Evolutionary conservation across 2,113 vertebrate species (phyloP), one percentile per base, ranked within the genome.

Genomic region (Nematolebias whitei): DNA sequence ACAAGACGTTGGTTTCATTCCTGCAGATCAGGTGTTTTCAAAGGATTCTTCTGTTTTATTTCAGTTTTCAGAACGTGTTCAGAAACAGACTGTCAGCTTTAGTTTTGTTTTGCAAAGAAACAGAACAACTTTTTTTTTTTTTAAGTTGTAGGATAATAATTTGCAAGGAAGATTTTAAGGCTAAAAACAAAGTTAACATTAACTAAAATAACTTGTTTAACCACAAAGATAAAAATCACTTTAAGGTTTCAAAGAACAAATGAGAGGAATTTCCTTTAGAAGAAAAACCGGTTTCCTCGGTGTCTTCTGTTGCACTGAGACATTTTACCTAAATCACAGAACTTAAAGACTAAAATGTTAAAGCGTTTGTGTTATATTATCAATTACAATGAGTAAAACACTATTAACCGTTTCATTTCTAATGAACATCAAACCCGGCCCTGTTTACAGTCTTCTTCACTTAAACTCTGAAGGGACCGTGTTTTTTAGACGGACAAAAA

Each of bases 251-350:
- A n/a, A 23, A 24, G 16, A 61, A 71, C 39, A 54, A 68, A 59
- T 45, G 4, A n/a, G 11, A 40, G 32, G 44, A 15, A 39, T 56
- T 60, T 22, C 51, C 54, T 55, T 24, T 19, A 22, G 12, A 24
- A 73, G 54, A 53, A 41, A 76, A 19, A 68, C 63, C 24, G 35
- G 61, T 79, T 72, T 65, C 53, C 5, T 44, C 24, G 65, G 41
- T 47, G 47, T 52, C 23, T 45, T 23, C n/a, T 48, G 6, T 61
- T 22, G 40, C 20, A 40, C 15, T 19, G 26, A 11, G 39, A 4
- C 50, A 22, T 55, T 55, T 50, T 45, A 14, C 57, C 8, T 24
- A 40, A 47, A 29, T 54, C 22, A 24, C 67, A 48, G 0, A 22
- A 54, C 16, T 24, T 61, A 23, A 47, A 12, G 22, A 60, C 24